phyloP scores from a whole-genome alignment of 2,113 vertebrate genomes.

The Oreotragus oreotragus region DNA sequence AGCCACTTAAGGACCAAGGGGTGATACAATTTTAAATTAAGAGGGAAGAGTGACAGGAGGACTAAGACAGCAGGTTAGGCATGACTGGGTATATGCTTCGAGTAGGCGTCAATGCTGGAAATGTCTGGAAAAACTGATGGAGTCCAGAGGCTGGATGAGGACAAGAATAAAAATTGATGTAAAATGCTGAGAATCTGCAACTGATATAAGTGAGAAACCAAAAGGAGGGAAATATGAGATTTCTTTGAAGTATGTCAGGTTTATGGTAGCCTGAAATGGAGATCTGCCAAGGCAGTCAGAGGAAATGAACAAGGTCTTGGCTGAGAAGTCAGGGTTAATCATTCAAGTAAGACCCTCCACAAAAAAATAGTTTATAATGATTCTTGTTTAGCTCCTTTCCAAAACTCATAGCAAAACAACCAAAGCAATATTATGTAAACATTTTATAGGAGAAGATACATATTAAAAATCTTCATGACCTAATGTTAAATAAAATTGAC shows the following conservation, averaged over 20 bases:
- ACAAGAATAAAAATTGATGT: not conserved
- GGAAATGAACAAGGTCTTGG: not conserved
- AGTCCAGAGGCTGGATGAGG: not conserved
- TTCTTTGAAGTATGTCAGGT: not conserved
- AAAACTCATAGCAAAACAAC: slow-evolving; percentile 23
- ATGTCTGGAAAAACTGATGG: not conserved
- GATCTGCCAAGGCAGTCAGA: not conserved
- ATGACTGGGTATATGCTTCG: not conserved
- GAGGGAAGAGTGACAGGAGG: not conserved
- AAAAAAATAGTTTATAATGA: not conserved
- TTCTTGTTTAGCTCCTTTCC: not conserved
- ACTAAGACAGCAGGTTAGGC: not conserved
- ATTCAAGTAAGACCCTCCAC: not conserved
- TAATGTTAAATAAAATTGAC: not conserved
- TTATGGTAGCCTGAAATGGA: not conserved
- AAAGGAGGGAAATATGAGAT: not conserved
- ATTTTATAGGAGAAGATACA: not conserved
- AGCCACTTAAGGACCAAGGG: not conserved
- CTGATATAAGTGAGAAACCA: not conserved
- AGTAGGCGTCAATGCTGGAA: not conserved
- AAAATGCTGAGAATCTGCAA: not conserved
- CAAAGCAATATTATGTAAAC: not conserved
- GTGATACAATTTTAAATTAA: not conserved
- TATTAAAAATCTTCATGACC: not conserved
- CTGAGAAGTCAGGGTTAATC: not conserved